phyloP scores from a whole-genome alignment of 2,888 invertebrate species.

The Brenthis daphne region DNA sequence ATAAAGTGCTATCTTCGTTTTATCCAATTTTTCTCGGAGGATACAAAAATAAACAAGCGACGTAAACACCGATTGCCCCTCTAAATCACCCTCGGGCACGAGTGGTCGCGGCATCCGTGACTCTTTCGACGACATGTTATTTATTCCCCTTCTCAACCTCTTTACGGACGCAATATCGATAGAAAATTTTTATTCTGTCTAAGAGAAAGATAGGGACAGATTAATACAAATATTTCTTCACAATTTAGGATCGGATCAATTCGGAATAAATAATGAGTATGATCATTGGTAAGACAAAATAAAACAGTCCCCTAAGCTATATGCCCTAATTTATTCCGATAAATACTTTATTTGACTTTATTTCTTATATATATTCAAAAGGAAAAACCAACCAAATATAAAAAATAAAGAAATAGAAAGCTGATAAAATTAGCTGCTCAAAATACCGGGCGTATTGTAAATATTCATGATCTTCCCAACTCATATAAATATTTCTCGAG shows the following conservation, averaged over 20 bases:
- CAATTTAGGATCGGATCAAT: constrained; percentile 11
- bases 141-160: constrained; percentile 64
- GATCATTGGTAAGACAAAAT: background rate
- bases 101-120: constrained; percentile 43
- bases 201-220: constrained; percentile 61
- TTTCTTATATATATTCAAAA: constrained; percentile 3
- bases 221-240: constrained; percentile 49
- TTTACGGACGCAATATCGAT: constrained; percentile 70
- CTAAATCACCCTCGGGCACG: constrained; percentile 40
- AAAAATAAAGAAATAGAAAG: constrained; percentile 41
- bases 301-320: background rate
- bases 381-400: constrained; percentile 15
- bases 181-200: constrained; percentile 63
- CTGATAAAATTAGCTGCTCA: constrained; percentile 53
- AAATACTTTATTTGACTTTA: background rate
- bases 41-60: constrained; percentile 29
- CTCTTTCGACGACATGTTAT: constrained; percentile 60
- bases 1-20: constrained; percentile 16
- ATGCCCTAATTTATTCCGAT: background rate
- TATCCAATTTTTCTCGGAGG: constrained; percentile 16
- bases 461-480: constrained; percentile 69
- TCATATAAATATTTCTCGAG: constrained; percentile 70
- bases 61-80: constrained; percentile 30
- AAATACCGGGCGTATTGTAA: constrained; percentile 55
- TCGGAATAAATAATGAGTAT: constrained; percentile 2